Conservation (phyloP, 2,888 invertebrate species). For the Spodoptera exigua region DNA sequence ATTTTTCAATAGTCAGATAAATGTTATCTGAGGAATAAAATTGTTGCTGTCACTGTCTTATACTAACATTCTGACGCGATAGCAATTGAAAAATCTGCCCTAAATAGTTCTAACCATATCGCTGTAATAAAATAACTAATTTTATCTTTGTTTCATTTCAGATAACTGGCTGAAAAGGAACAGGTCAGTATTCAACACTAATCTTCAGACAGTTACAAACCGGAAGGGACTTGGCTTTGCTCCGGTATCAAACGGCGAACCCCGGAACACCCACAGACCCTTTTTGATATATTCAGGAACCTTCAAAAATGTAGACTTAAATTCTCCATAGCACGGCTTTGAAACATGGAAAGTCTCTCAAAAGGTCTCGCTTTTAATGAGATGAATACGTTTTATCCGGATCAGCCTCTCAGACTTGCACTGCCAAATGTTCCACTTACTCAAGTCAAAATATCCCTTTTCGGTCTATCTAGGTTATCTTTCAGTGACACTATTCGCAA, state of each 20-base stretch:
- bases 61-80: too few relatives aligned
- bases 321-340: constrained; percentile 51
- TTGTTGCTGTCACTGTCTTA: too few relatives aligned
- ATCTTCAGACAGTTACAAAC: constrained; percentile 22
- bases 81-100: too few relatives aligned
- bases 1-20: too few relatives aligned
- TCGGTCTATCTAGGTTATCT: constrained; percentile 22
- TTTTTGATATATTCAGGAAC: constrained; percentile 50
- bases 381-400: constrained; percentile 68
- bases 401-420: constrained; percentile 64
- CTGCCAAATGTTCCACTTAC: constrained; percentile 50
- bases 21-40: too few relatives aligned
- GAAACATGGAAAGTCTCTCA: constrained; percentile 71
- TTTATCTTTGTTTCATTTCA: constrained; percentile 34
- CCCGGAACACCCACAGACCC: constrained; percentile 37
- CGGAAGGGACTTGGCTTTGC: constrained; percentile 43
- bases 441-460: constrained; percentile 29
- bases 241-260: constrained; percentile 14
- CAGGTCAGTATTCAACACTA: constrained; percentile 44
- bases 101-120: too few relatives aligned
- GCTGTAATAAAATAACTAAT: constrained; percentile 14
- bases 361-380: constrained; percentile 72
- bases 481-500: not conserved
- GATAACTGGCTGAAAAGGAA: constrained; percentile 26
- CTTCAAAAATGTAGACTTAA: constrained; percentile 54